Base-by-base conservation (phyloP, 2,888 invertebrate species). In the Nymphalis urticae region DNA sequence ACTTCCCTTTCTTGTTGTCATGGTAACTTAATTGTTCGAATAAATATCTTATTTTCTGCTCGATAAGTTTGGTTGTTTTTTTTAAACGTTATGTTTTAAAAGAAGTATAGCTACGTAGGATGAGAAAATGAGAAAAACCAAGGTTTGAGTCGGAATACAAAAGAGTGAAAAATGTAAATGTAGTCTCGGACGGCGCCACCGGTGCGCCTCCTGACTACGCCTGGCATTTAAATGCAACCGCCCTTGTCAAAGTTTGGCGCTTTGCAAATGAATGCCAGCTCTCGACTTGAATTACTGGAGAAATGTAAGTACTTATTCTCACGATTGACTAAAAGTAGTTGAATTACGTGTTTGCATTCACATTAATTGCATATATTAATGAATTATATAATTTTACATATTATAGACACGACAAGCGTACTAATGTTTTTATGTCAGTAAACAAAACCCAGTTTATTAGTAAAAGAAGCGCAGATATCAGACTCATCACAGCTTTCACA, bases 201-300 rank as follows among this genome's bases (percentile, higher is more conserved):
- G 75, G 77, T 77, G 73, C 72, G 75, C 73, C 78, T 62, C 73
- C 73, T 76, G 78, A 72, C 77, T 78, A 75, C 74, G 79, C 76
- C 78, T 76, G 82, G 77, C 82, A 87, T 88, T 88, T 85, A 87
- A 89, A 89, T 87, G 85, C 86, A 87, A 82, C 83, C 84, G 79
- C 82, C 86, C 86, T 87, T 88, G 86, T 84, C 84, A 86, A 88
- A 88, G 81, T 86, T 88, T 85, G 79, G 80, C 80, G 81, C 77
- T 82, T 85, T 82, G 80, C 82, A 84, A 88, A 86, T 86, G 82
- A 88, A 85, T 85, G 84, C 80, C 76, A 69, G 66, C 54, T 62
- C 60, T 51, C 60, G 54, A 62, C 50, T 64, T 62, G 36, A 47
- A 48, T 69, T 69, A 68, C 61, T 9, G 60, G 53, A 53, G 60